Percentiles rank a stretch among this genome's conserved stretches.
These are phyloP conservation scores for Grus americana DNA, from an alignment of 2,113 vertebrate species.

Conservation along the genomic window DNA sequence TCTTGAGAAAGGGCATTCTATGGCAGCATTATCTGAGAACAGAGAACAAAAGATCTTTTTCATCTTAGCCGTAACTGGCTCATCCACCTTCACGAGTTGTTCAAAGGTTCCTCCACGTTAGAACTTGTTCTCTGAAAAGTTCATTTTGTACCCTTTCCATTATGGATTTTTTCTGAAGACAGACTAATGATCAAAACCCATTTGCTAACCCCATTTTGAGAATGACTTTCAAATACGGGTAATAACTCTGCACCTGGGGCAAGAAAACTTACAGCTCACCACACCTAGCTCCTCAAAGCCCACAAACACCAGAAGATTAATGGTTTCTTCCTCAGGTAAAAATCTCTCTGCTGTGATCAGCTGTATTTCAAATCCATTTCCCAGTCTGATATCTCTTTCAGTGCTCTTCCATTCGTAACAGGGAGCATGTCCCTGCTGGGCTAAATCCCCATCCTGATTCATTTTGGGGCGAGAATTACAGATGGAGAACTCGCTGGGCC, in stretches of 20 bases:
- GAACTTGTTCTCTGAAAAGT: conserved; percentile 14
- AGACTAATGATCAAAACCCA: conserved; percentile 8
- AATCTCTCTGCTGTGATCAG: background rate
- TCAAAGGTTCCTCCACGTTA: conserved; percentile 36
- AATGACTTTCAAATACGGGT: background rate
- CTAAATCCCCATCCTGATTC: background rate
- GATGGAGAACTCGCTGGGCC: background rate
- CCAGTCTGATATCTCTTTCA: background rate
- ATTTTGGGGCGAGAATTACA: background rate
- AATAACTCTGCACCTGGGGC: background rate
- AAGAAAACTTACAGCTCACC: background rate
- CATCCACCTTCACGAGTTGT: background rate
- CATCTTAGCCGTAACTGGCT: background rate
- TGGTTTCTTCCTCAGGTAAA: background rate
- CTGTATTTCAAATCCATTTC: conserved; percentile 20
- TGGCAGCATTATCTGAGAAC: background rate
- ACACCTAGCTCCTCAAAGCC: background rate
- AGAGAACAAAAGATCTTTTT: conserved; percentile 34
- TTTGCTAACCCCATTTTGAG: conserved; percentile 11
- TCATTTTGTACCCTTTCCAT: conserved; percentile 25
- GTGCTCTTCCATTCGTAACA: background rate
- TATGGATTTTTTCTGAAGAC: conserved; percentile 13
- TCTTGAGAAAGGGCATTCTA: conserved; percentile 21
- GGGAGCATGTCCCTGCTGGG: background rate
- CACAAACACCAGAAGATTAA: background rate